These are phyloP conservation scores for Glossophaga mutica DNA, from an alignment of 2,797 vertebrate species.

Conservation along the genomic window DNA sequence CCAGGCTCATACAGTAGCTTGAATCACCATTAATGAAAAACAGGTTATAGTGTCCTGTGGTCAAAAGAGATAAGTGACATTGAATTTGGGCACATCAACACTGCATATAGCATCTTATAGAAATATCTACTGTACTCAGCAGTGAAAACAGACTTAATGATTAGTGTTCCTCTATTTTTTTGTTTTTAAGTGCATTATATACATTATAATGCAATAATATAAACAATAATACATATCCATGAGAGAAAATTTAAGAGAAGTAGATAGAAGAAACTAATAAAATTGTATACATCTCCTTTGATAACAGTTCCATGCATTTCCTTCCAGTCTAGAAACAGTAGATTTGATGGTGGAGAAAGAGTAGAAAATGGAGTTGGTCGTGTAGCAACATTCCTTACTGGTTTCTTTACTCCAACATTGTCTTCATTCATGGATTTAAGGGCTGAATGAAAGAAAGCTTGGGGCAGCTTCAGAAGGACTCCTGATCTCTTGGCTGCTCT, in stretches of 20 bases:
- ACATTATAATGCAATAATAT: too few relatives aligned
- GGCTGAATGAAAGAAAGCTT: background rate
- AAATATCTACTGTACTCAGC: background rate
- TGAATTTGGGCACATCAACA: background rate
- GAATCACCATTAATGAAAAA: background rate
- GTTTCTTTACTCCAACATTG: background rate
- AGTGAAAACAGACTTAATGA: background rate
- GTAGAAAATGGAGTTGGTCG: background rate
- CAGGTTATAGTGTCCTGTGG: background rate
- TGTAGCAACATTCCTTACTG: background rate
- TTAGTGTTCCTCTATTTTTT: background rate
- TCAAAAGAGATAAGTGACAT: background rate
- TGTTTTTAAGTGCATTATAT: background rate
- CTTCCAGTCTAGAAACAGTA: background rate
- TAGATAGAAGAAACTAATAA: background rate
- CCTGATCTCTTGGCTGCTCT: background rate
- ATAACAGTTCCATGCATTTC: background rate
- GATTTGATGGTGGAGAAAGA: background rate
- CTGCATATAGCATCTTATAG: background rate
- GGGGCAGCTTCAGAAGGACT: background rate
- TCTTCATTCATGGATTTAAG: background rate
- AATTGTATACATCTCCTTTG: background rate
- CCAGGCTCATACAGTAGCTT: background rate
- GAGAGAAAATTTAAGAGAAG: background rate
- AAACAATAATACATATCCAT: background rate